phyloP scores from a whole-genome alignment of 1,140 invertebrate genomes.

The Anadara kagoshimensis region DNA sequence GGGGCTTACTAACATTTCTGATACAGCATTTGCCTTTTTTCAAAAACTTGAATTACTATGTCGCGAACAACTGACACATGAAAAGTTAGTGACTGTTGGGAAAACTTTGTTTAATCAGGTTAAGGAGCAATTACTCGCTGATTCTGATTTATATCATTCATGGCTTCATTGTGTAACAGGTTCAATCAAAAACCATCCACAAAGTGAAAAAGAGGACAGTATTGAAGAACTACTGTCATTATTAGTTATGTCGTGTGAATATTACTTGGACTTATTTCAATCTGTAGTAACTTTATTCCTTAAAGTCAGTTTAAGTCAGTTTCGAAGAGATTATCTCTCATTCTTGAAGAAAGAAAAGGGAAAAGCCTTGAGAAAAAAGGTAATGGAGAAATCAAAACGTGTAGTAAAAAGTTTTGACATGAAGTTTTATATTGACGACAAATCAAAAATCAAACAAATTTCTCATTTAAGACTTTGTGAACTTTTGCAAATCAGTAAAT shows the following conservation, averaged over 20 bases:
- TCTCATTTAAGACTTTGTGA: conserved; percentile 14
- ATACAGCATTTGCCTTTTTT: not conserved
- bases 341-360: conserved; percentile 20
- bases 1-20: not conserved
- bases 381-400: conserved; percentile 7
- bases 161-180: not conserved
- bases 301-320: conserved; percentile 7
- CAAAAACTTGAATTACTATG: not conserved
- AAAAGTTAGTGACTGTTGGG: not conserved
- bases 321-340: conserved; percentile 5
- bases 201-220: not conserved
- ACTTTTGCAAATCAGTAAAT: conserved; percentile 17
- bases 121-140: not conserved
- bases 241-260: not conserved
- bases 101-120: not conserved
- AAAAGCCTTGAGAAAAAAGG: conserved; percentile 22
- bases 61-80: not conserved
- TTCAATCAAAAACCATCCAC: not conserved
- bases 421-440: conserved; percentile 4
- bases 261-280: not conserved
- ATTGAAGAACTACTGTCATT: not conserved
- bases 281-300: conserved; percentile 1
- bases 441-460: not conserved
- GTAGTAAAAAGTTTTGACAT: conserved; percentile 6
- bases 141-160: not conserved